phyloP scores from a whole-genome alignment of 2,113 vertebrate genomes.

The Rattus norvegicus region GRCr8 NC_086027.1:59282001-59282500 shows the following conservation, averaged over 20 bases:
- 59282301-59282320: too few relatives aligned
- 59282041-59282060: constrained; percentile 67
- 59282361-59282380: not conserved
- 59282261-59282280: not conserved
- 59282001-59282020: constrained; percentile 69
- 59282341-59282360: rapidly evolving
- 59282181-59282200: constrained; percentile 18
- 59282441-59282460: not conserved
- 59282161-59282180: constrained; percentile 61
- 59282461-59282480: not conserved
- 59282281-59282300: not conserved
- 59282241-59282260: not conserved
- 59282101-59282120: constrained; percentile 75
- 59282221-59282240: not conserved
- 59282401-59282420: too few relatives aligned
- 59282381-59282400: too few relatives aligned
- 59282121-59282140: constrained; percentile 72
- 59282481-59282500: too few relatives aligned
- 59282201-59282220: constrained; percentile 53
- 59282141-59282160: constrained; percentile 71
- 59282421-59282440: too few relatives aligned
- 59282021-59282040: constrained; percentile 66
- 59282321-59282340: not conserved
- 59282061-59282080: constrained; percentile 82
- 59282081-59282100: constrained; percentile 68